Evolutionary conservation across 1,140 invertebrate species (phyloP).

Genomic region (Drosophila dunni): DNA sequence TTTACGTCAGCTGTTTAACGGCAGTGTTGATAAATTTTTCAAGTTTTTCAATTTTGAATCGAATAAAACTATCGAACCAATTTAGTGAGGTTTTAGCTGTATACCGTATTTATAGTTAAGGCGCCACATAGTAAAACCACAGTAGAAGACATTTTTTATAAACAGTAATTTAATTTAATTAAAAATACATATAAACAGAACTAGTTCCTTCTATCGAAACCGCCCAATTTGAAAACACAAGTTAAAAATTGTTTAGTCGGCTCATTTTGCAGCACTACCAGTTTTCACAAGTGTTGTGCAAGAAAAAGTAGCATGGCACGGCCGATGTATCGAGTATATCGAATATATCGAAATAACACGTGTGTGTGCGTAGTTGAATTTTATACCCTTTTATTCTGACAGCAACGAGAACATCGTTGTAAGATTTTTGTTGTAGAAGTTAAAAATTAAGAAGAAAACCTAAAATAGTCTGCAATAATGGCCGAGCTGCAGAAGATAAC

Average conservation of each 20-base stretch:
- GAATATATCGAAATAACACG: slow-evolving; percentile 53
- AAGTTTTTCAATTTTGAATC: neutral
- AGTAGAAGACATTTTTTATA: no score
- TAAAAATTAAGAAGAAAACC: slow-evolving; percentile 15
- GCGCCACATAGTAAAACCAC: no score
- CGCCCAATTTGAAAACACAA: neutral
- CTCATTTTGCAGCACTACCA: neutral
- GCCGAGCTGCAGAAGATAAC: slow-evolving; percentile 50
- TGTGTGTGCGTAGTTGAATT: slow-evolving; percentile 47
- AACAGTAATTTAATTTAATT: neutral
- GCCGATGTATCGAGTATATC: slow-evolving; percentile 36
- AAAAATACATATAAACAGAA: neutral
- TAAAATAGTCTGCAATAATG: slow-evolving; percentile 46
- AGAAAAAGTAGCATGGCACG: slow-evolving; percentile 12
- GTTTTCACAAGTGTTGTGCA: slow-evolving; percentile 3
- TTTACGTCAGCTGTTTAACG: slow-evolving; percentile 38
- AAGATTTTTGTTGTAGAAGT: slow-evolving; percentile 21
- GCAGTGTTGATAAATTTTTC: slow-evolving; percentile 33
- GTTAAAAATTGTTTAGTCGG: neutral
- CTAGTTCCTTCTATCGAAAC: neutral
- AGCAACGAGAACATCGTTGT: slow-evolving; percentile 35
- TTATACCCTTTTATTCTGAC: slow-evolving; percentile 53
- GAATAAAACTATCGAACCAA: slow-evolving; percentile 1
- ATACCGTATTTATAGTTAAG: neutral
- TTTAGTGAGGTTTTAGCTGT: neutral